Evolutionary conservation across 2,888 invertebrate genomes (phyloP), one percentile per base, ranked within the genome.

Genomic region (Drosophila histrio): DNA sequence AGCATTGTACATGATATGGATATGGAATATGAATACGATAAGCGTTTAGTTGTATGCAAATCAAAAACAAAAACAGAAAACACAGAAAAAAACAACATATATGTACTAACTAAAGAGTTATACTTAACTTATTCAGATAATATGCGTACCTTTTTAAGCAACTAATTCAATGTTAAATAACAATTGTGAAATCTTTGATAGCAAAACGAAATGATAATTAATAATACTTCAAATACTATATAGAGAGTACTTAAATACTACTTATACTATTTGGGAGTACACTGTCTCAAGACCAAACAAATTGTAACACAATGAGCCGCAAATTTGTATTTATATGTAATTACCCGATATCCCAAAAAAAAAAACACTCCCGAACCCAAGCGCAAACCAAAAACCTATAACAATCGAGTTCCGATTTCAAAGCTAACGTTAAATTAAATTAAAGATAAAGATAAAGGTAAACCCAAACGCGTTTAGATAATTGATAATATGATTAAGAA

Each of bases 351-450:
- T 15, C 39, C 50, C 43, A 59, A 17, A 24, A 39, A 41, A n/a
- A 17, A 52, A 36, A 50, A 32, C 46, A 57, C 26, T 15, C 41
- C 22, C 32, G 19, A 50, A 41, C 22, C 43, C 41, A 26, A 44
- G 43, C 44, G 30, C 53, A 53, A 41, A 43, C 32, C 39, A 63
- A 15, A 53, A 67, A 66, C 72, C 62, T 66, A 79, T 64, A 75
- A 83, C 79, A 83, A 85, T 85, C 82, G 86, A 78, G 77, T 78
- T 83, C 73, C 82, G 78, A 82, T 81, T 80, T 73, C 78, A 77
- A 69, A 63, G 44, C 58, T 36, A 68, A 58, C 17, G 52, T 70
- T 70, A 57, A 46, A 19, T 13, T 32, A 43, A 36, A 56, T 2
- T 43, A 24, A 22, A 39, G 24, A 54, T 30, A 44, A 53, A 41